Conservation (phyloP, 2,888 invertebrate species). For the Scelioninae gen. 2 region DNA sequence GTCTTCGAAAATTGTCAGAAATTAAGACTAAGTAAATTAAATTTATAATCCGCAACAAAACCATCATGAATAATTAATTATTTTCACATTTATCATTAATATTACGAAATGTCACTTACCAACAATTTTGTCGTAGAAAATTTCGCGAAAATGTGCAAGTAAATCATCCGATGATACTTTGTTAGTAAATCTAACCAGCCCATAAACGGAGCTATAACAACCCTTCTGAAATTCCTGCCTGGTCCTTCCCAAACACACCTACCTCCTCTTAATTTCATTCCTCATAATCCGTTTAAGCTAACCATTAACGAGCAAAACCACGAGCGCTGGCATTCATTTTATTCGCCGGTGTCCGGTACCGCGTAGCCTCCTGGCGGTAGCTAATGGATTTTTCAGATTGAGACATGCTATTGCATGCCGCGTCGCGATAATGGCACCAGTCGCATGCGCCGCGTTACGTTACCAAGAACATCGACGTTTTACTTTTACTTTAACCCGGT, state of each 20-base stretch:
- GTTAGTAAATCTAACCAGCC: slow-evolving; percentile 23
- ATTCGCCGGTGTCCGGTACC: slow-evolving; percentile 50
- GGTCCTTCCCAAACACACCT: slow-evolving; percentile 65
- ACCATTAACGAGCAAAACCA: slow-evolving; percentile 66
- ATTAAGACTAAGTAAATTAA: too few species aligned
- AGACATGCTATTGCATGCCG: slow-evolving; percentile 66
- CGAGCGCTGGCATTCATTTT: slow-evolving; percentile 51
- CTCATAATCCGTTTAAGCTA: slow-evolving; percentile 71
- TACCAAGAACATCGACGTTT: slow-evolving; percentile 56
- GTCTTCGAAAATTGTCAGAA: too few species aligned
- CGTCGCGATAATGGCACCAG: slow-evolving; percentile 61
- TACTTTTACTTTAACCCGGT: slow-evolving; percentile 49
- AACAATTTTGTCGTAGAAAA: not conserved
- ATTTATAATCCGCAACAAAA: too few species aligned
- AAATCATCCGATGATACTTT: slow-evolving; percentile 26
- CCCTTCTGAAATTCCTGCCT: slow-evolving; percentile 42
- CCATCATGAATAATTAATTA: too few species aligned
- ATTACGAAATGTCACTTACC: too few species aligned
- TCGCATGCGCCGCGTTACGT: slow-evolving; percentile 57
- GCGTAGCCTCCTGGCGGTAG: slow-evolving; percentile 59
- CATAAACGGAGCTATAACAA: slow-evolving; percentile 44
- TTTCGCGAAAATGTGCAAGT: not conserved
- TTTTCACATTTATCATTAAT: too few species aligned
- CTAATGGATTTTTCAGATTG: slow-evolving; percentile 73
- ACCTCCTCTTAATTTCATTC: slow-evolving; percentile 70